These are phyloP conservation scores for Ardeotis arabs DNA, from an alignment of 2,113 vertebrate species.

Conservation along the genomic window DNA sequence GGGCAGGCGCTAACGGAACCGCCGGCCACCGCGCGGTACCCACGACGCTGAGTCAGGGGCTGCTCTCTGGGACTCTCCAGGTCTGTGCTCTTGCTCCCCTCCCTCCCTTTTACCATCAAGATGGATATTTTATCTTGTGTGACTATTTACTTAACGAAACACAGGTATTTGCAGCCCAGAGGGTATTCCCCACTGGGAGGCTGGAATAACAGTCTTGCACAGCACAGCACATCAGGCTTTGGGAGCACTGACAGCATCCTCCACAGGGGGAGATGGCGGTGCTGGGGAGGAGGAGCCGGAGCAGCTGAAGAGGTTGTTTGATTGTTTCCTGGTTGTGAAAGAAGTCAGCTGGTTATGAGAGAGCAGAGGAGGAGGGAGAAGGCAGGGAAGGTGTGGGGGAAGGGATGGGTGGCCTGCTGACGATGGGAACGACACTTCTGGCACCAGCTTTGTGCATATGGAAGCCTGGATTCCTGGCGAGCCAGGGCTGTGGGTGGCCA, in stretches of 20 bases:
- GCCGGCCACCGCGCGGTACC: not conserved
- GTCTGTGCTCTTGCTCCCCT: not conserved
- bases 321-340: conserved; percentile 52
- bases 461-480: conserved; percentile 26
- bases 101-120: not conserved
- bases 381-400: not conserved
- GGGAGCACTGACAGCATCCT: conserved; percentile 33
- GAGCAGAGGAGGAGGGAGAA: not conserved
- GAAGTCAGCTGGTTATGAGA: conserved; percentile 34
- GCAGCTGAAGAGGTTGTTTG: conserved; percentile 36
- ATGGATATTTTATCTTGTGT: conserved; percentile 38
- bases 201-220: conserved; percentile 34
- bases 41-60: rapidly evolving
- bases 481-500: conserved; percentile 27
- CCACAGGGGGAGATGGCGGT: not conserved
- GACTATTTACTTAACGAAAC: conserved; percentile 42
- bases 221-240: not conserved
- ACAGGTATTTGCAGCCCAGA: conserved; percentile 32
- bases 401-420: not conserved
- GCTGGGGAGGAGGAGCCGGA: conserved; percentile 3
- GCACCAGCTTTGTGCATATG: not conserved
- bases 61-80: not conserved
- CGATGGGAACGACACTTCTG: not conserved
- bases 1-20: rapidly evolving
- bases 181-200: conserved; percentile 36